phyloP scores from a whole-genome alignment of 2,797 vertebrate genomes.

The Pseudochromis fuscus region DNA sequence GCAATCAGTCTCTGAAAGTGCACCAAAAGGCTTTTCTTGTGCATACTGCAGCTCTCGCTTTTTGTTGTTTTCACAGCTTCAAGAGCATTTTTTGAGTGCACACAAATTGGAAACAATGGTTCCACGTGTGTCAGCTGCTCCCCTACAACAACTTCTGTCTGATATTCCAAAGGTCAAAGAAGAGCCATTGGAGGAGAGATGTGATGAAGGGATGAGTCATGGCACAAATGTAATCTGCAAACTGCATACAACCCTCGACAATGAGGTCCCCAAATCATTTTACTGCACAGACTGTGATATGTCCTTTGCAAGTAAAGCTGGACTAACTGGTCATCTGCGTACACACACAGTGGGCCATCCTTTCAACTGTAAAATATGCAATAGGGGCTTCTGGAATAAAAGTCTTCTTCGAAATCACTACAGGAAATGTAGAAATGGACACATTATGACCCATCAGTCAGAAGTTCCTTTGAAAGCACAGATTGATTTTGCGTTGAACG shows the following conservation, averaged over 20 bases:
- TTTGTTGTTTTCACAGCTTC: constrained; percentile 86
- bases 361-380: constrained; percentile 78
- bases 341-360: constrained; percentile 66
- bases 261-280: constrained; percentile 47
- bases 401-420: constrained; percentile 76
- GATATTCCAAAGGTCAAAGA: constrained; percentile 75
- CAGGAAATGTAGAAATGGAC: constrained; percentile 77
- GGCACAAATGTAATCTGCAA: constrained; percentile 37
- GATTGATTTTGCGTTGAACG: constrained; percentile 68
- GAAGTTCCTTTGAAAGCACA: constrained; percentile 70
- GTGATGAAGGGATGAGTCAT: constrained; percentile 39
- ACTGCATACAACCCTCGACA: constrained; percentile 22
- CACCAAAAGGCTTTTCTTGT: constrained; percentile 84
- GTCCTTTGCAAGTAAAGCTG: constrained; percentile 75
- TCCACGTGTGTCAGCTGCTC: constrained; percentile 54
- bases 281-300: constrained; percentile 75
- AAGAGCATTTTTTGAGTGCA: constrained; percentile 83
- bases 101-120: constrained; percentile 77
- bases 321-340: constrained; percentile 77
- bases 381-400: constrained; percentile 83
- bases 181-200: constrained; percentile 73
- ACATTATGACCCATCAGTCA: neutral
- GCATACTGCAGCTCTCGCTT: constrained; percentile 83
- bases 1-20: constrained; percentile 37
- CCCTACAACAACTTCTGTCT: constrained; percentile 77